Conservation (phyloP, 2,113 vertebrate species). For the Silurus glanis region DNA sequence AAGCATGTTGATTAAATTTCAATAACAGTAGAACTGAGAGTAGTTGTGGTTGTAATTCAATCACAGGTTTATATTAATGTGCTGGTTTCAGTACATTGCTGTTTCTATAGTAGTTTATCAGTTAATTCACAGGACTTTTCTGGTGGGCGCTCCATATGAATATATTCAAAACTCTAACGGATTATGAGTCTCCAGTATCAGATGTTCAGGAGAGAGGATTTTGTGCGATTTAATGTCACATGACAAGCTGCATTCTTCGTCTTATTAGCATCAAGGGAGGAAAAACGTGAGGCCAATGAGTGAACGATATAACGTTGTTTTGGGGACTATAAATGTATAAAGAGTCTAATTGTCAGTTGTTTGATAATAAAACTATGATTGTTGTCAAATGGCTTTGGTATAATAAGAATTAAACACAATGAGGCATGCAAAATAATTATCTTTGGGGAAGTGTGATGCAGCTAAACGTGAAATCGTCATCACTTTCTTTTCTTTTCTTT, state of each 20-base stretch:
- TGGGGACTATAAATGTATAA: not conserved
- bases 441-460: not conserved
- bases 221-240: not conserved
- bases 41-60: not conserved
- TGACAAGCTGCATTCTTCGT: not conserved
- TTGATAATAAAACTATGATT: not conserved
- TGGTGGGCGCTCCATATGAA: not conserved
- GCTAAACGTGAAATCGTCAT: not conserved
- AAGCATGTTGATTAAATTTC: not conserved
- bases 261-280: not conserved
- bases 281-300: not conserved
- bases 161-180: not conserved
- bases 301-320: not conserved
- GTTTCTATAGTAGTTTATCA: not conserved
- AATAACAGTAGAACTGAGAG: not conserved
- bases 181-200: not conserved
- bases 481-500: not conserved
- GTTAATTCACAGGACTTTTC: not conserved
- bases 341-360: not conserved
- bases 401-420: not conserved
- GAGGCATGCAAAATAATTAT: not conserved
- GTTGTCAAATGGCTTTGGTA: not conserved
- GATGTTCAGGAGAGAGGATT: not conserved
- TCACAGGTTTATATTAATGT: not conserved
- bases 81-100: not conserved